Conservation (phyloP, 2,888 invertebrate species). For the Leptopterna dolabrata region DNA sequence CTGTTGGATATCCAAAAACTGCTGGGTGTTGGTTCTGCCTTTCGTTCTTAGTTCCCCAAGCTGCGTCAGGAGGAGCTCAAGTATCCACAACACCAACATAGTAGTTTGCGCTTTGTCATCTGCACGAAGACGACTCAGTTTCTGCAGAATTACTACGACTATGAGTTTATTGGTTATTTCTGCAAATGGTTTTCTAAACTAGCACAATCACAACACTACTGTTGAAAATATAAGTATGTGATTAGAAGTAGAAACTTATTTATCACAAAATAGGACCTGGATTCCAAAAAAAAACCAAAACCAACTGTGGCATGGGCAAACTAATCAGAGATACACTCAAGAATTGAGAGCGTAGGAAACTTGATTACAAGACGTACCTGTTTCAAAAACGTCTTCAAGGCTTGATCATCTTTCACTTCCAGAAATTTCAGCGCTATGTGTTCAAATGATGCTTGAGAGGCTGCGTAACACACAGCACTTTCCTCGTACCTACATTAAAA, state of each 20-base stretch:
- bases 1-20: constrained; percentile 75
- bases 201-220: no score
- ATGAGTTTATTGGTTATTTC: background rate
- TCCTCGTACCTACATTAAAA: constrained; percentile 72
- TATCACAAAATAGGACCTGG: no score
- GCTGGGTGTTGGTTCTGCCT: constrained; percentile 65
- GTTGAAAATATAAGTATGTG: no score
- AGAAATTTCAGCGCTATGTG: constrained; percentile 93
- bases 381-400: constrained; percentile 88
- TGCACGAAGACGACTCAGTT: constrained; percentile 78
- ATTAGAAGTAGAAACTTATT: no score
- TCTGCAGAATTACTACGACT: constrained; percentile 67
- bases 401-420: constrained; percentile 78
- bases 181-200: no score
- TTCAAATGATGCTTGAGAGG: constrained; percentile 93
- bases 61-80: constrained; percentile 91
- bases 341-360: no score
- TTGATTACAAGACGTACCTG: constrained; percentile 71
- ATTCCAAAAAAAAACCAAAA: no score
- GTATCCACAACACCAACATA: constrained; percentile 94
- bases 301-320: no score
- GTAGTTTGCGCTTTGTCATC: constrained; percentile 89
- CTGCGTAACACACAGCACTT: constrained; percentile 89
- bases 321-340: no score
- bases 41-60: constrained; percentile 76